Conservation (phyloP, 2,113 vertebrate genomes). For the Steatornis caripensis region DNA sequence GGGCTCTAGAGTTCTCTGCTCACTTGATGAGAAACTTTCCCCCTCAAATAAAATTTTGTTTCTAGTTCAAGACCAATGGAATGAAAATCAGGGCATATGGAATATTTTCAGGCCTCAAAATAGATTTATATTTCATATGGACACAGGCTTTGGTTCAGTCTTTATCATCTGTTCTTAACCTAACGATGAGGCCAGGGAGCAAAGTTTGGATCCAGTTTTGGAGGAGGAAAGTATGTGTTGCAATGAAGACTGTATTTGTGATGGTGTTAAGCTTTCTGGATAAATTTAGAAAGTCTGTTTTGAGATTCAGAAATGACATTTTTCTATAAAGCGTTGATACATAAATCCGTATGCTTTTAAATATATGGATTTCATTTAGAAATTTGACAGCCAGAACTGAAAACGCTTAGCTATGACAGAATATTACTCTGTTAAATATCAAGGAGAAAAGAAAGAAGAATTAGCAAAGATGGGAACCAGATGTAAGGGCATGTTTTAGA, state of each 20-base stretch:
- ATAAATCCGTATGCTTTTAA: neutral
- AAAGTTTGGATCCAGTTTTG: conserved; percentile 5
- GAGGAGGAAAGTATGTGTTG: neutral
- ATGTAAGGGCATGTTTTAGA: neutral
- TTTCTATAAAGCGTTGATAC: neutral
- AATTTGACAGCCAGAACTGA: conserved; percentile 18
- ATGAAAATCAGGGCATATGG: neutral
- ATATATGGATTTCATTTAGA: neutral
- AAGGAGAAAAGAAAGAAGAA: neutral
- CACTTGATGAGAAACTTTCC: neutral
- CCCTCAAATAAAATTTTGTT: neutral
- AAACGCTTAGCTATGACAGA: conserved; percentile 21
- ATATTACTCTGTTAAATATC: neutral
- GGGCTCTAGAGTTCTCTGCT: neutral
- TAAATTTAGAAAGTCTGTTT: conserved; percentile 31
- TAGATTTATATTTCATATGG: conserved; percentile 5
- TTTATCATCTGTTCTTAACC: conserved; percentile 32
- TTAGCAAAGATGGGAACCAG: neutral
- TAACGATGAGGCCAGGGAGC: conserved; percentile 1
- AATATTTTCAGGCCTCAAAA: conserved; percentile 1
- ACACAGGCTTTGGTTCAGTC: neutral
- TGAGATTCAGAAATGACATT: neutral
- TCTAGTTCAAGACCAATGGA: neutral
- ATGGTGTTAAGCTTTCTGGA: neutral
- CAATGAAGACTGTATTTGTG: neutral